These are phyloP conservation scores for Motacilla tschutschensis DNA, from an alignment of 2,113 vertebrate species.

Conservation along the genomic window DNA sequence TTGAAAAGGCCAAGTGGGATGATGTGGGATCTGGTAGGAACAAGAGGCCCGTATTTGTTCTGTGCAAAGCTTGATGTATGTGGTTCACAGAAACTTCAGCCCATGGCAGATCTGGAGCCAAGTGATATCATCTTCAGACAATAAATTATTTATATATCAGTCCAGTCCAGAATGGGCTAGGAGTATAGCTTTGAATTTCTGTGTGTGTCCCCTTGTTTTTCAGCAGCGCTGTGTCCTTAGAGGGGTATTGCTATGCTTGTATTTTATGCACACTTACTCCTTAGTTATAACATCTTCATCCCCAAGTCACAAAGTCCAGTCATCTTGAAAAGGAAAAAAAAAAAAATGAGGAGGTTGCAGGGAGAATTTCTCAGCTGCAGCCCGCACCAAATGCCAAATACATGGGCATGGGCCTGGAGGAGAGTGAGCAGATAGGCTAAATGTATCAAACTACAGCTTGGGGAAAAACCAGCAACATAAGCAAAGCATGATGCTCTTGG, in stretches of 20 bases:
- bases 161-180: neutral
- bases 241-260: neutral
- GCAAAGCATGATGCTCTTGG: neutral
- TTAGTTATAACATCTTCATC: neutral
- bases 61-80: neutral
- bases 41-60: neutral
- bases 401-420: neutral
- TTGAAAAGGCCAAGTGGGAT: neutral
- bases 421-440: neutral
- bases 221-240: neutral
- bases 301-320: neutral
- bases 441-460: neutral
- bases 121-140: neutral
- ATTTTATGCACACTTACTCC: neutral
- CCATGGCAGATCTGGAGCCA: neutral
- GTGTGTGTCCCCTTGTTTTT: neutral
- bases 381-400: neutral
- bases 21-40: neutral
- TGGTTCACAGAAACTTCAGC: neutral
- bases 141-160: neutral
- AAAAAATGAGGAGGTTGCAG: neutral
- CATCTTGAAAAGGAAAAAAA: neutral
- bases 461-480: neutral
- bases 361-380: neutral
- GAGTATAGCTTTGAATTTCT: neutral